Conservation (phyloP, 2,888 invertebrate genomes). For the Byasa hedistus region DNA sequence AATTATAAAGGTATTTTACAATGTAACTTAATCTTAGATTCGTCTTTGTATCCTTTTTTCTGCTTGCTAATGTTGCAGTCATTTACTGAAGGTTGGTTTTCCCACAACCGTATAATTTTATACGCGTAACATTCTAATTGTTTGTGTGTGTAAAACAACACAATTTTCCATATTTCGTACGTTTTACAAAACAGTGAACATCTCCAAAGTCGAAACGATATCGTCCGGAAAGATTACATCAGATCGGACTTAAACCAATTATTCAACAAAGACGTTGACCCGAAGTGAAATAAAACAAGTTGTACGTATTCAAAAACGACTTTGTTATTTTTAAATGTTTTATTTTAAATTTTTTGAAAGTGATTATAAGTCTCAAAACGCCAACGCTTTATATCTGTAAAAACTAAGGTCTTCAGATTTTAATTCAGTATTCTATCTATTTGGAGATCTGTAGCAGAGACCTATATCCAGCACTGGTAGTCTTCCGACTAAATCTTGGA, state of each 20-base stretch:
- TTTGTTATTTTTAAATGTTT: conserved; percentile 8
- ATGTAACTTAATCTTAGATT: too few relatives aligned
- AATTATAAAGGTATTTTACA: too few relatives aligned
- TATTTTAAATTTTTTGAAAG: background rate
- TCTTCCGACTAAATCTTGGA: too few relatives aligned
- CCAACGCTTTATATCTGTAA: background rate
- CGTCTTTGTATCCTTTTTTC: too few relatives aligned
- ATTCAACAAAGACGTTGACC: conserved; percentile 18
- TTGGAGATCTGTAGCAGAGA: background rate
- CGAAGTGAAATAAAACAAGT: conserved; percentile 18
- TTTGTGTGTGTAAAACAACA: background rate
- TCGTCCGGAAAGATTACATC: conserved; percentile 10
- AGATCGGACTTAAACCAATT: conserved; percentile 23
- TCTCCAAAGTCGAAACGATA: background rate
- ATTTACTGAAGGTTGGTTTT: too few relatives aligned
- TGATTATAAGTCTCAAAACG: background rate
- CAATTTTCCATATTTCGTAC: background rate
- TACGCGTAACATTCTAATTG: too few relatives aligned
- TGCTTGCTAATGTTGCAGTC: too few relatives aligned
- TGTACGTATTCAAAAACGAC: conserved; percentile 8
- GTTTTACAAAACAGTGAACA: background rate
- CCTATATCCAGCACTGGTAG: too few relatives aligned
- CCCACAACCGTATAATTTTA: too few relatives aligned
- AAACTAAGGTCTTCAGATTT: too few relatives aligned
- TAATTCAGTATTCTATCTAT: too few relatives aligned